These are phyloP conservation scores for Strix aluco DNA, from an alignment of 2,113 vertebrate species.

Conservation along the genomic window DNA sequence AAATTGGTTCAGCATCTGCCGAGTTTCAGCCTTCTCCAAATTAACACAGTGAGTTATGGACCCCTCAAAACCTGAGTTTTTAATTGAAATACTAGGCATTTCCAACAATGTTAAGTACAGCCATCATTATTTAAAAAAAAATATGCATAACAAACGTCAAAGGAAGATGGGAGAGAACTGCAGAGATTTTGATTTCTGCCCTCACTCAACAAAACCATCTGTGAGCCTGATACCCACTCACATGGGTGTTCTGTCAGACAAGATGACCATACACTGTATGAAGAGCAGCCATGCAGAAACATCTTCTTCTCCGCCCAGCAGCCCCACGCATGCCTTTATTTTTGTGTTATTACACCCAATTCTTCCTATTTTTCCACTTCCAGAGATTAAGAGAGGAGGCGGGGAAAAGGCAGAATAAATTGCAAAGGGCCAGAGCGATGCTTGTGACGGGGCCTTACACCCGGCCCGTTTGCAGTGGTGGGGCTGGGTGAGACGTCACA, in stretches of 20 bases:
- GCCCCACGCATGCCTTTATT: rapidly evolving
- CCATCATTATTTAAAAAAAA: not conserved
- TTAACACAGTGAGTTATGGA: constrained; percentile 5
- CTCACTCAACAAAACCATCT: not conserved
- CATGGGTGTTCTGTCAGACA: not conserved
- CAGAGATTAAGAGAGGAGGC: too few species aligned
- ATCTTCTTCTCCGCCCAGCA: not conserved
- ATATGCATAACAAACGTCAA: rapidly evolving
- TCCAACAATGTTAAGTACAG: not conserved
- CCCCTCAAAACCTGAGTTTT: not conserved
- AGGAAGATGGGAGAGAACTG: not conserved
- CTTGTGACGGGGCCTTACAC: not conserved
- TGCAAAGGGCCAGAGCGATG: not conserved
- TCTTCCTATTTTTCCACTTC: not conserved
- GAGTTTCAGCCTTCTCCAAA: not conserved
- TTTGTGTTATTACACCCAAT: not conserved
- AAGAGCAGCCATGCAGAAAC: not conserved
- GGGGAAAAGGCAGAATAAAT: not conserved
- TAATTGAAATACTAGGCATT: not conserved
- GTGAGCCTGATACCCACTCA: not conserved
- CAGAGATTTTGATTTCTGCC: not conserved
- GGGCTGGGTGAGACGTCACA: not conserved
- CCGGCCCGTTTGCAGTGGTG: not conserved
- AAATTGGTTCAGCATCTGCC: not conserved
- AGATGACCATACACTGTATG: not conserved